A percentile compares a stretch with the other conserved stretches of the same genome.
Conservation (phyloP, 2,797 vertebrate genomes). For the Cheracebus regulus region DNA sequence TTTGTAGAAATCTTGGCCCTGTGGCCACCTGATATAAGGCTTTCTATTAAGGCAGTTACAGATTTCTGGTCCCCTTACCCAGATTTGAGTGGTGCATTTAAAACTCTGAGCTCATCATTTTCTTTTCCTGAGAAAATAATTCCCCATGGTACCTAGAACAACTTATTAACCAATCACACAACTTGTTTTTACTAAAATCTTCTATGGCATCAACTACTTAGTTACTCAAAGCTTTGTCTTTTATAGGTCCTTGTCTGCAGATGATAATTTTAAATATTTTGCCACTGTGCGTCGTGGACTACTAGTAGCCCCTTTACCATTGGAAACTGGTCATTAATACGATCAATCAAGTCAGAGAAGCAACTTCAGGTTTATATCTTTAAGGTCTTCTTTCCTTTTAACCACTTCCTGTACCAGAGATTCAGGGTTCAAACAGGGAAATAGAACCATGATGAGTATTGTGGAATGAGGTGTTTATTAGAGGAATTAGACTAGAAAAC, state of each 20-base stretch:
- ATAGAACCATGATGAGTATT: background rate
- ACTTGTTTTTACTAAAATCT: background rate
- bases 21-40: background rate
- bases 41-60: background rate
- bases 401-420: background rate
- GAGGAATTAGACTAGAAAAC: conserved; percentile 6
- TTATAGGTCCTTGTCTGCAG: background rate
- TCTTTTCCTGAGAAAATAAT: background rate
- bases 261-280: conserved; percentile 10
- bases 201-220: background rate
- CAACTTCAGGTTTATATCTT: conserved; percentile 21
- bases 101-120: conserved; percentile 26
- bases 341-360: conserved; percentile 13
- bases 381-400: background rate
- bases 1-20: background rate
- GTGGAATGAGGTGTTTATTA: background rate
- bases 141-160: background rate
- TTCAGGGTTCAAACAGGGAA: conserved; percentile 22
- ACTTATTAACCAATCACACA: background rate
- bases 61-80: background rate
- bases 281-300: background rate
- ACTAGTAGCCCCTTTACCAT: background rate
- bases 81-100: conserved; percentile 5
- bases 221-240: conserved; percentile 29
- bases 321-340: conserved; percentile 23